phyloP scores from a whole-genome alignment of 2,113 vertebrate genomes.

The Alethe castanea region DNA sequence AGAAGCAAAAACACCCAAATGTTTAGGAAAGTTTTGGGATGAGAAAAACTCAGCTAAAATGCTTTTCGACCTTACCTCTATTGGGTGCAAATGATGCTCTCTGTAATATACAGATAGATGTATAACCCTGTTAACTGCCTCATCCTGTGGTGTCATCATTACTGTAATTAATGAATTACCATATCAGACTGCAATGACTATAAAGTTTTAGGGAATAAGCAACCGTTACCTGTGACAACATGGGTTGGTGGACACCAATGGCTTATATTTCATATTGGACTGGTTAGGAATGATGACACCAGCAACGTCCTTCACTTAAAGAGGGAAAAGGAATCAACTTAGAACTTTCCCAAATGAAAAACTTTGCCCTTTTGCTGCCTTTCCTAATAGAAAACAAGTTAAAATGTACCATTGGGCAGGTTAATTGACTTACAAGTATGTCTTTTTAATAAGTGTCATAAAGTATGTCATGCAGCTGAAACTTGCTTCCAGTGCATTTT shows the following conservation, averaged over 20 bases:
- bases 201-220: slow-evolving; percentile 51
- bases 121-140: slow-evolving; percentile 49
- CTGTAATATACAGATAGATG: slow-evolving; percentile 40
- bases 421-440: slow-evolving; percentile 77
- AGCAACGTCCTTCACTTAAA: slow-evolving; percentile 29
- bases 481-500: slow-evolving; percentile 72
- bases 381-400: slow-evolving; percentile 76
- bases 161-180: slow-evolving; percentile 67
- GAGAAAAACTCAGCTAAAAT: neutral
- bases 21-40: neutral
- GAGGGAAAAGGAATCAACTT: slow-evolving; percentile 45
- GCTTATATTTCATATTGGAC: slow-evolving; percentile 49
- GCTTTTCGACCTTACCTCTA: neutral
- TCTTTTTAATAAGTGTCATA: slow-evolving; percentile 78
- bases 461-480: slow-evolving; percentile 70
- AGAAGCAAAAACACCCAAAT: neutral
- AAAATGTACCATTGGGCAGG: slow-evolving; percentile 69
- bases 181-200: slow-evolving; percentile 48
- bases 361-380: slow-evolving; percentile 65
- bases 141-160: slow-evolving; percentile 58
- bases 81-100: neutral
- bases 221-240: neutral
- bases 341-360: slow-evolving; percentile 60
- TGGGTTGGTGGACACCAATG: neutral
- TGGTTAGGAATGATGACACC: neutral